Evolutionary conservation across 1,140 invertebrate species (phyloP).

Genomic region (Cydia fagiglandana): DNA sequence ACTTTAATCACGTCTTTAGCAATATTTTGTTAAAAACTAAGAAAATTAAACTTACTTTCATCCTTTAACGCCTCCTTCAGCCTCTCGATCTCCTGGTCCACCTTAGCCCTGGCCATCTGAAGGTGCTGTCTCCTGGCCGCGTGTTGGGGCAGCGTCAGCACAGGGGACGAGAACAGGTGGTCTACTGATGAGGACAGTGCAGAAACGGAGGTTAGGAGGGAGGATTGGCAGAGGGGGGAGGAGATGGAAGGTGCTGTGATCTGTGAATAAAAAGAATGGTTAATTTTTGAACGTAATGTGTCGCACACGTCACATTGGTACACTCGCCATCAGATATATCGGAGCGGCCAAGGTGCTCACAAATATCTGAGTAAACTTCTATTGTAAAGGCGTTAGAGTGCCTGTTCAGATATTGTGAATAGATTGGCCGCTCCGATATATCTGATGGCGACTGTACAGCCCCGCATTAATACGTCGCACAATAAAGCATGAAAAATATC

Average conservation of each 20-base stretch:
- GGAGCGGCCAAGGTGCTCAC: too few relatives aligned
- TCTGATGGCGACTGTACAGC: too few relatives aligned
- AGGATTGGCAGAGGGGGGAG: slow-evolving; percentile 18
- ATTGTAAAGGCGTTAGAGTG: too few relatives aligned
- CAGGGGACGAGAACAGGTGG: not conserved
- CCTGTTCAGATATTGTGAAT: too few relatives aligned
- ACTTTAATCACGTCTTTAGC: too few relatives aligned
- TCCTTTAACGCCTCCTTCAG: slow-evolving; percentile 9
- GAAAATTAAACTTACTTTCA: not conserved
- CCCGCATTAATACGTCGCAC: too few relatives aligned
- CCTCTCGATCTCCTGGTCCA: not conserved
- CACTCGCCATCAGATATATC: too few relatives aligned
- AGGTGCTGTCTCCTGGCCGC: not conserved
- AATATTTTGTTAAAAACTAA: not conserved
- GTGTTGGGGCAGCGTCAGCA: not conserved
- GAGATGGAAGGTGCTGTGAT: not conserved
- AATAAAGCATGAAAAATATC: too few relatives aligned
- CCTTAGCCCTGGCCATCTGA: slow-evolving; percentile 7
- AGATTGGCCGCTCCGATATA: too few relatives aligned
- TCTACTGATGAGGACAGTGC: not conserved
- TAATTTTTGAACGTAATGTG: too few relatives aligned
- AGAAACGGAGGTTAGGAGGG: not conserved
- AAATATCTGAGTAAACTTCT: too few relatives aligned
- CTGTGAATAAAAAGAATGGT: not conserved
- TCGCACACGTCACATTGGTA: too few relatives aligned